phyloP scores from a whole-genome alignment of 2,797 vertebrate species.

The Chromobotia macracanthus region DNA sequence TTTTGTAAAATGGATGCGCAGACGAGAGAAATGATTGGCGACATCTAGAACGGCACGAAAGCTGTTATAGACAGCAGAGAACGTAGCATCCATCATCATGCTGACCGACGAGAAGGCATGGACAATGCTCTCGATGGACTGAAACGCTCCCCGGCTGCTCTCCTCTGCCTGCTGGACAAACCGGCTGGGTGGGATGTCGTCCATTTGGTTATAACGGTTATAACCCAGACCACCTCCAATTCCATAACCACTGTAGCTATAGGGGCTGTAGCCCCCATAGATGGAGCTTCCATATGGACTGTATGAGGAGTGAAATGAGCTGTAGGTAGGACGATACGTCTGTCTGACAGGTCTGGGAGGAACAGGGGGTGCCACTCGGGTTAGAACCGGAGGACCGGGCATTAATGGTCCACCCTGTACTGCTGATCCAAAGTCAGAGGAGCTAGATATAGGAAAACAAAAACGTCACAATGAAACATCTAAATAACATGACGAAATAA shows the following conservation, averaged over 20 bases:
- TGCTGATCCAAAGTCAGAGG: constrained; percentile 80
- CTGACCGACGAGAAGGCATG: constrained; percentile 95
- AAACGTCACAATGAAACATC: not conserved
- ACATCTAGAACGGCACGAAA: constrained; percentile 96
- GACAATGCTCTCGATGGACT: constrained; percentile 98
- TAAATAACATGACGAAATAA: not conserved
- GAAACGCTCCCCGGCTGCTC: constrained; percentile 94
- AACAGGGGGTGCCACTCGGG: constrained; percentile 85
- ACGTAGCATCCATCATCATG: constrained; percentile 99
- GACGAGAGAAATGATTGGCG: constrained; percentile 93
- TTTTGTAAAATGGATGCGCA: constrained; percentile 92
- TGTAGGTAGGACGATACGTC: constrained; percentile 85
- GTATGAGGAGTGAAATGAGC: constrained; percentile 83
- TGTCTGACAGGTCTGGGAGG: constrained; percentile 85
- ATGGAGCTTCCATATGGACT: constrained; percentile 83
- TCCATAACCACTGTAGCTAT: constrained; percentile 75
- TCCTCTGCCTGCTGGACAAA: constrained; percentile 97
- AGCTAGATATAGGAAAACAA: constrained; percentile 72
- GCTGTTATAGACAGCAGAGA: constrained; percentile 96
- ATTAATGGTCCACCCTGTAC: constrained; percentile 69
- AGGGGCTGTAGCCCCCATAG: constrained; percentile 88
- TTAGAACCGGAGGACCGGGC: constrained; percentile 75
- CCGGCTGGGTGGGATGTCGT: constrained; percentile 87
- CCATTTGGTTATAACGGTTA: constrained; percentile 79
- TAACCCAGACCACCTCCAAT: constrained; percentile 83